These are phyloP conservation scores for Mirza zaza DNA, from an alignment of 2,113 vertebrate genomes.

Conservation along the genomic window DNA sequence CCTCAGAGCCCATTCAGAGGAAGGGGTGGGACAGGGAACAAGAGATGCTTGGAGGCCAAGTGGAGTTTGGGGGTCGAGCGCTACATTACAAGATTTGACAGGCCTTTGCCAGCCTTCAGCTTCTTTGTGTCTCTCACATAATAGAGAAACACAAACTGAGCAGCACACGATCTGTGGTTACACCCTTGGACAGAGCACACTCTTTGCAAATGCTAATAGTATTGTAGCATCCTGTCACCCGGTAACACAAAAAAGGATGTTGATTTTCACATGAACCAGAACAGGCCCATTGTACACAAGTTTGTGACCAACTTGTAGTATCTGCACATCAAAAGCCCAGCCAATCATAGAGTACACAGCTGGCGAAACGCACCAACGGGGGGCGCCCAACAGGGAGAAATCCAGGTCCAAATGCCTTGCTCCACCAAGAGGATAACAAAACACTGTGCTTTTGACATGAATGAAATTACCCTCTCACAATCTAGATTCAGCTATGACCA, in stretches of 20 bases:
- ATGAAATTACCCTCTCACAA: background rate
- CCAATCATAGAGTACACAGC: conserved; percentile 74
- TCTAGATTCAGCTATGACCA: background rate
- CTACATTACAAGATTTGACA: conserved; percentile 94
- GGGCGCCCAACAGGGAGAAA: background rate
- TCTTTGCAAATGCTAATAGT: conserved; percentile 99
- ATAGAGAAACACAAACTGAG: conserved; percentile 96
- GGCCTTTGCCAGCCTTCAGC: conserved; percentile 91
- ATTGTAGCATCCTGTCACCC: conserved; percentile 90
- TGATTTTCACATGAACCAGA: conserved; percentile 87
- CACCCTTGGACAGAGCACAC: conserved; percentile 89
- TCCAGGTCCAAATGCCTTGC: background rate
- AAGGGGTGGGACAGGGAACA: conserved; percentile 83
- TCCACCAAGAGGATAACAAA: background rate
- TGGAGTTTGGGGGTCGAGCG: conserved; percentile 91
- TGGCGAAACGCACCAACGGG: conserved; percentile 18
- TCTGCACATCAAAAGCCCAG: conserved; percentile 82
- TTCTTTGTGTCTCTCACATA: conserved; percentile 96
- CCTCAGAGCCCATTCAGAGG: conserved; percentile 90
- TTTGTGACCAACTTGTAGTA: conserved; percentile 81
- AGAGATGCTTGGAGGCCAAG: conserved; percentile 85
- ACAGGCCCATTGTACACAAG: conserved; percentile 86
- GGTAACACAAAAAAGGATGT: conserved; percentile 89
- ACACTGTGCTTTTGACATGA: background rate
- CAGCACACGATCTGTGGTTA: conserved; percentile 88